Evolutionary conservation across 2,113 vertebrate species (phyloP).

Genomic region (Thermophis baileyi): DNA sequence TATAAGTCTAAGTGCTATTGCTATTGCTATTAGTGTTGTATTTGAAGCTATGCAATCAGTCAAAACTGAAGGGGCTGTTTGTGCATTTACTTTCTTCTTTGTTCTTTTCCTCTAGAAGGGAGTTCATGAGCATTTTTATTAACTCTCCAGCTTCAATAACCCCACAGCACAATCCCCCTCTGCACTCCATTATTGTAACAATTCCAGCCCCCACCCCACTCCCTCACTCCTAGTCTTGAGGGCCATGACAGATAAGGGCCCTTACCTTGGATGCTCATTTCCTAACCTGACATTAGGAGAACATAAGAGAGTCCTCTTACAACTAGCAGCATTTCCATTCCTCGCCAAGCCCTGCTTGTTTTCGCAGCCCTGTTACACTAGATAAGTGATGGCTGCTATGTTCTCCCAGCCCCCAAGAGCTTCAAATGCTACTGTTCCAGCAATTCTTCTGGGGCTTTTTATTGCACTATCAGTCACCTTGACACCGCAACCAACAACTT

Average conservation of each 20-base stretch:
- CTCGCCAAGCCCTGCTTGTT: neutral
- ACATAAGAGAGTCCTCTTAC: neutral
- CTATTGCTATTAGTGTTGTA: neutral
- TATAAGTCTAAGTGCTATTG: too few relatives aligned
- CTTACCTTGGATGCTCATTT: neutral
- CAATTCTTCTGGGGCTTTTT: neutral
- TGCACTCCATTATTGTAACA: neutral
- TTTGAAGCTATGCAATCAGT: neutral
- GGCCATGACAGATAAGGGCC: neutral
- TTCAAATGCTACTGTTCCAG: neutral
- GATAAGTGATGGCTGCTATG: neutral
- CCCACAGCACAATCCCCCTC: neutral
- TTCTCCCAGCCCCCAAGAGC: constrained; percentile 1
- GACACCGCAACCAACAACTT: constrained; percentile 2
- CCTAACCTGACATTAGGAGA: neutral
- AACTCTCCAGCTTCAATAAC: neutral
- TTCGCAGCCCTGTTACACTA: neutral
- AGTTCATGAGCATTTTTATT: neutral
- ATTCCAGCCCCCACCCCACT: neutral
- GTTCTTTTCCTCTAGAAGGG: neutral
- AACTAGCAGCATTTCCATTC: neutral
- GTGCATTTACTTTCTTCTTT: neutral
- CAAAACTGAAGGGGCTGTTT: neutral
- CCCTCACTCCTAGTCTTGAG: neutral
- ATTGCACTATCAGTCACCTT: constrained; percentile 23